phyloP scores from a whole-genome alignment of 2,113 vertebrate genomes.

The Bos indicus region DNA sequence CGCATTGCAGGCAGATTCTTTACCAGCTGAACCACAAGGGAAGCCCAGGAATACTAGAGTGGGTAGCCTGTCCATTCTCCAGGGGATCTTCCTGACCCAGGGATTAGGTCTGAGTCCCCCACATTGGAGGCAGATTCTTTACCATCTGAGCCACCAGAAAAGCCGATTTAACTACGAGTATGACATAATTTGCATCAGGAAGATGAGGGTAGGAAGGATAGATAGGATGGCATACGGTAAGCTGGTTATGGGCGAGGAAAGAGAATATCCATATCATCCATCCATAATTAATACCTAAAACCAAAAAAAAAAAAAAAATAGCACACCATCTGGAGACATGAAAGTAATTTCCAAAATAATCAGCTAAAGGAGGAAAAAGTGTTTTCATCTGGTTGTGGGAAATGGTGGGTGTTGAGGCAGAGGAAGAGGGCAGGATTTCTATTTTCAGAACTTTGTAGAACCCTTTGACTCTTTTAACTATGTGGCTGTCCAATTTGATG shows the following conservation, averaged over 20 bases:
- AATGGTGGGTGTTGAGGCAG: not conserved
- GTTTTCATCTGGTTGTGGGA: not conserved
- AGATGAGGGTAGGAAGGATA: not conserved
- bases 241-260: not conserved
- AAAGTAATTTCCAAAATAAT: not conserved
- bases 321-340: not conserved
- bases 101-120: not conserved
- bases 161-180: not conserved
- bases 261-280: not conserved
- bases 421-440: not conserved
- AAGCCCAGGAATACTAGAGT: not conserved
- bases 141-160: not conserved
- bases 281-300: not conserved
- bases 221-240: not conserved
- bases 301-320: not conserved
- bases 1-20: not conserved
- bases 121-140: not conserved
- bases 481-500: not conserved
- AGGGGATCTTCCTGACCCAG: too few relatives aligned
- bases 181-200: not conserved
- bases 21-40: not conserved
- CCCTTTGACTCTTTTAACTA: not conserved
- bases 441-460: not conserved
- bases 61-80: too few relatives aligned
- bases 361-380: not conserved